These are phyloP conservation scores for Actinia tenebrosa DNA, from an alignment of 64 coral and sea anemone genomes.

Conservation along the genomic window DNA sequence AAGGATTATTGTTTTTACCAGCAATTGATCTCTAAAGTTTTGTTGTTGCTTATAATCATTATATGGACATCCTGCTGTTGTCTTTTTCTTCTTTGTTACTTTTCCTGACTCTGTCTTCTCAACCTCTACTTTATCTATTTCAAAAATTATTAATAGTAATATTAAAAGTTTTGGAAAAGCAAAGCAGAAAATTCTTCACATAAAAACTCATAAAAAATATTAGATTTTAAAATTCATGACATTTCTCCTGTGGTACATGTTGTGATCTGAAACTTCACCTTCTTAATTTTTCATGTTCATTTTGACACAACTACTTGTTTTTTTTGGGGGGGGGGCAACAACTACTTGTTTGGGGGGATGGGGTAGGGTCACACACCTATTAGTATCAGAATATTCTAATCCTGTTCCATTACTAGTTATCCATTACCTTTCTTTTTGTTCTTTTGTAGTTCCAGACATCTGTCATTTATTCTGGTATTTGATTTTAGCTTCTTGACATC, in stretches of 20 bases:
- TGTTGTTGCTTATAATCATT: slow-evolving; percentile 61
- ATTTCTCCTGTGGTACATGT: too few species aligned
- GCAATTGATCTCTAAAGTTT: slow-evolving; percentile 67
- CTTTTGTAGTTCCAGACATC: slow-evolving; percentile 93
- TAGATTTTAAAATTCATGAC: too few species aligned
- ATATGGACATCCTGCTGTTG: slow-evolving; percentile 65
- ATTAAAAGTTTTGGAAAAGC: too few species aligned
- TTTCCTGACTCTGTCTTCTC: slow-evolving; percentile 48
- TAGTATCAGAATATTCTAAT: too few species aligned
- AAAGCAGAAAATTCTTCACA: too few species aligned
- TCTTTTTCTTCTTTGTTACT: slow-evolving; percentile 70
- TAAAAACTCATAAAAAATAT: too few species aligned
- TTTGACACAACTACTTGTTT: too few species aligned
- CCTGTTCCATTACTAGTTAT: background rate
- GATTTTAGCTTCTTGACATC: slow-evolving; percentile 72
- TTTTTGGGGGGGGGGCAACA: too few species aligned
- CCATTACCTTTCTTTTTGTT: slow-evolving; percentile 56
- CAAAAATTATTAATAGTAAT: background rate
- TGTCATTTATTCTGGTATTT: slow-evolving; percentile 90
- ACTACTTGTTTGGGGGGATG: too few species aligned
- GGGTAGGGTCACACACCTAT: too few species aligned
- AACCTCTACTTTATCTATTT: slow-evolving; percentile 29
- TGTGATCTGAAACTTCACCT: too few species aligned
- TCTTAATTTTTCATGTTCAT: too few species aligned
- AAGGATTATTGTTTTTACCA: slow-evolving; percentile 35